phyloP scores from a whole-genome alignment of 2,113 vertebrate species.

The Sorex araneus region DNA sequence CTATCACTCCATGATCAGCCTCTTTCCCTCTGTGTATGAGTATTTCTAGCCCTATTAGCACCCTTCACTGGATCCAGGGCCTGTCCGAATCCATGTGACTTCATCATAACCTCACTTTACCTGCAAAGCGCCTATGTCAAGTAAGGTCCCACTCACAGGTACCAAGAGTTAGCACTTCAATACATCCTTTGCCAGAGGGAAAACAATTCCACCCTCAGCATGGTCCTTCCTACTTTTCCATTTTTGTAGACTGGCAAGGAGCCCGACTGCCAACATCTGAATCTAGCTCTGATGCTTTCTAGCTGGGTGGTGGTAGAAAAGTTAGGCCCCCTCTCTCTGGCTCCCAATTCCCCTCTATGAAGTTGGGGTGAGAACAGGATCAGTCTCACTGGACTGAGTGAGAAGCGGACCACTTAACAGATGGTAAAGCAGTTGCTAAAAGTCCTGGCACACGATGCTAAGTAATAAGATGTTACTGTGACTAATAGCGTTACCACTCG shows the following conservation, averaged over 20 bases:
- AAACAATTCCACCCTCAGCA: not conserved
- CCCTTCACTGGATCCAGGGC: not conserved
- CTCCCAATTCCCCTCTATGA: not conserved
- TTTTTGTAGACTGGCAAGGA: not conserved
- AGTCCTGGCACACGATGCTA: not conserved
- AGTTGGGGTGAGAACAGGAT: constrained; percentile 30
- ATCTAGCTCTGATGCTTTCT: not conserved
- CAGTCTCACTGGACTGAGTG: not conserved
- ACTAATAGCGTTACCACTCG: not conserved
- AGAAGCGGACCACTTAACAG: not conserved
- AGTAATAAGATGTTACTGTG: not conserved
- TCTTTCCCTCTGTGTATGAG: not conserved
- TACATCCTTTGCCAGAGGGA: not conserved
- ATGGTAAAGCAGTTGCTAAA: not conserved
- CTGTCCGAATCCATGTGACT: not conserved
- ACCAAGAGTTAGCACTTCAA: constrained; percentile 9
- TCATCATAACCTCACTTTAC: not conserved
- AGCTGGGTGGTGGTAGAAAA: not conserved
- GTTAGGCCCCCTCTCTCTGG: not conserved
- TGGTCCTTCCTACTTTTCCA: not conserved
- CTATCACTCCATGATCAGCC: not conserved
- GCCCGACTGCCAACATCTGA: not conserved
- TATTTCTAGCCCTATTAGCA: not conserved
- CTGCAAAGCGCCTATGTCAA: constrained; percentile 7
- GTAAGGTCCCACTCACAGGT: not conserved